These are phyloP conservation scores for Crossaster papposus DNA, from an alignment of 53 echinoderm and acorn worm genomes.

Conservation along the genomic window DNA sequence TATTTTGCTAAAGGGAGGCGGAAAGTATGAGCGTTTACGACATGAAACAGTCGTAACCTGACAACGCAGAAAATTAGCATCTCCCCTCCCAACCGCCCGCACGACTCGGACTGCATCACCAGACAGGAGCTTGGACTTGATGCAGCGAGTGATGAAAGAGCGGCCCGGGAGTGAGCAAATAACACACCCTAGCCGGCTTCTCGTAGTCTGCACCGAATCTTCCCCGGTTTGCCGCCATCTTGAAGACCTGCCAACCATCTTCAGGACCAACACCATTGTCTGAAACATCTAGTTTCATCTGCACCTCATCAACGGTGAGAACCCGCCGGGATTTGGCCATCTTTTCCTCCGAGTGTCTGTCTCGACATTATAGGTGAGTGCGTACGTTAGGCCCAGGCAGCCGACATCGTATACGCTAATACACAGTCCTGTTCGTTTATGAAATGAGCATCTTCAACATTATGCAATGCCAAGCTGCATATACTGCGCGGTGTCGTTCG, in stretches of 20 bases:
- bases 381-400: not conserved
- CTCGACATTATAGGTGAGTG: slow-evolving; percentile 14
- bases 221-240: not conserved
- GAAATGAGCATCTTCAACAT: not conserved
- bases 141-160: slow-evolving; percentile 10
- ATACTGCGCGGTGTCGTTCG: not conserved
- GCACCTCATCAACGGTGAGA: not conserved
- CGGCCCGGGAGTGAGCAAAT: slow-evolving; percentile 9
- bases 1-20: not conserved
- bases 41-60: slow-evolving; percentile 21
- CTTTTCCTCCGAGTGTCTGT: not conserved
- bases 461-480: not conserved
- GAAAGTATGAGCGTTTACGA: not conserved
- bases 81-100: slow-evolving; percentile 33
- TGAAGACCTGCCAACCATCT: not conserved
- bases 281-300: not conserved
- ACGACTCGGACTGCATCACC: slow-evolving; percentile 4
- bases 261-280: not conserved
- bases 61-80: slow-evolving; percentile 28
- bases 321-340: not conserved
- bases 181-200: slow-evolving; percentile 31
- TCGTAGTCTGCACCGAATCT: not conserved
- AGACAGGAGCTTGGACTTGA: slow-evolving; percentile 6
- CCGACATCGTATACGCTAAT: slow-evolving; percentile 4
- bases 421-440: slow-evolving; percentile 8